phyloP scores from a whole-genome alignment of 2,888 invertebrate species.

The Cephalotes varians region DNA sequence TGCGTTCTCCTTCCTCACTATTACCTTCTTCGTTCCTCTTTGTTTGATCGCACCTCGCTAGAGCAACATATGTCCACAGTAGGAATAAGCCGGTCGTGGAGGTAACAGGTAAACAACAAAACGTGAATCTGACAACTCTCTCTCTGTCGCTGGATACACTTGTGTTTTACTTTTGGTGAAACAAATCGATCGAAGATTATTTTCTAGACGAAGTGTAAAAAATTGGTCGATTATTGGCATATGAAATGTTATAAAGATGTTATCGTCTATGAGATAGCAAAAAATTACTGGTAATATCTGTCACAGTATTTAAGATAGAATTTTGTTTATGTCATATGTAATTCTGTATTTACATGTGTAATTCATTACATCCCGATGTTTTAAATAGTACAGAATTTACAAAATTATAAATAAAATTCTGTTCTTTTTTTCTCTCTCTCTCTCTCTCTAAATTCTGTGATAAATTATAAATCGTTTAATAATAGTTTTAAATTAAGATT shows the following conservation, averaged over 20 bases:
- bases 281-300: neutral
- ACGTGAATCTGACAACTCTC: too few species aligned
- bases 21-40: constrained; percentile 33
- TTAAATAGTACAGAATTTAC: neutral
- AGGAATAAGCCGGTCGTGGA: constrained; percentile 71
- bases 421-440: too few species aligned
- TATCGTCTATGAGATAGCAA: neutral
- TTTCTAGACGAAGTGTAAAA: neutral
- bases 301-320: neutral
- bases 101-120: constrained; percentile 79
- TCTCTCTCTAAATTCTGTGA: neutral
- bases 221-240: neutral
- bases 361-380: too few species aligned
- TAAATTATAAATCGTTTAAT: neutral
- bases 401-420: neutral
- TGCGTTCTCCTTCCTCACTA: constrained; percentile 44
- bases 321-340: neutral
- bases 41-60: constrained; percentile 18
- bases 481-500: neutral
- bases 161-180: neutral
- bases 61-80: constrained; percentile 58
- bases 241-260: neutral
- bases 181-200: neutral
- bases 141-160: neutral
- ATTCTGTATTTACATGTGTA: neutral